Base-by-base conservation (phyloP, 2,113 vertebrate genomes). In the Pagrus major region DNA sequence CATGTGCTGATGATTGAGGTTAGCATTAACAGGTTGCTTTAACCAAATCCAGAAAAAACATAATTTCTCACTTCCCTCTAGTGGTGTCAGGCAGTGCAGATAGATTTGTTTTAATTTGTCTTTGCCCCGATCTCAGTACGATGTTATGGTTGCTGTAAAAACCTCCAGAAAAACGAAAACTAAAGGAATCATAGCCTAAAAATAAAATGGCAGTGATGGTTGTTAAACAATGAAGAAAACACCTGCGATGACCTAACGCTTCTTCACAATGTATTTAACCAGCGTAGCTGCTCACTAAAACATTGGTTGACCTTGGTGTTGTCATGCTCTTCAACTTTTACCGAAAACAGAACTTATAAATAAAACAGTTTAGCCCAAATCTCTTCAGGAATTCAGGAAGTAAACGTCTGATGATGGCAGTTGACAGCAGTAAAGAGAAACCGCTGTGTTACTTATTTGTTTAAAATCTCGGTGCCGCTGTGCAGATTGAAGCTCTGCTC, bases 341-440 rank as follows among this genome's bases (percentile, higher is more conserved):
- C 70, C 25, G 16, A 29, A 52, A 47, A 35, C 6, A 23, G 9
- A 39, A 20, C 27, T 3, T 42, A 2, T 8, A 29, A 29, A 20
- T 8, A 23, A 11, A 68, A 39, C 37, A 23, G 20, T 21, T n/a
- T 2, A 37, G 49, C 0, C 16, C 9, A 56, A 3, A 5, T 31
- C 23, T 29, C 23, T 68, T 9, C 11, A 47, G 23, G 1, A 49
- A 51, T 20, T 31, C 58, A 71, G 71, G 71, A 75, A 61, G 46
- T 61, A 44, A 69, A 61, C 64, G 61, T 68, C 29, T 46, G 71
- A 61, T 81, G 70, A 27, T 9, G 35, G 4, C 0, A 37, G 29
- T 46, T 47, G 47, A 23, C 8, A 29, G 23, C 35, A 76, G 33
- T 25, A 56, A 41, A 16, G 23, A 58, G 31, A 14, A 37, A n/a